Conservation (phyloP, 2,113 vertebrate species). For the Hypocryptadius cinnamomeus region DNA sequence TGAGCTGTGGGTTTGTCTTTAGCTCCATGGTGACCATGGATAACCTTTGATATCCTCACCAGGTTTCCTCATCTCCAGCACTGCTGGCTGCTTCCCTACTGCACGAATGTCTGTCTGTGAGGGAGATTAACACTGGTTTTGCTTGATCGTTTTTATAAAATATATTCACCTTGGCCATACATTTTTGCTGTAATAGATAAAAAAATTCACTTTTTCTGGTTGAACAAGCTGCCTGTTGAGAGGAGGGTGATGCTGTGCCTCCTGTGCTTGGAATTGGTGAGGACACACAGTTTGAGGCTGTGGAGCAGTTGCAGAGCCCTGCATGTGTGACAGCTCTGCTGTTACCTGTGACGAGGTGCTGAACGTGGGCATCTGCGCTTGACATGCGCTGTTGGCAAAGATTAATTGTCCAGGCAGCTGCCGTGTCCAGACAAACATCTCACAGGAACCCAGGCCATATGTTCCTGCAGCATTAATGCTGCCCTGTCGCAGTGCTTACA, state of each 20-base stretch:
- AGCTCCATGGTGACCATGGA: not conserved
- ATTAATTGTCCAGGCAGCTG: slow-evolving; percentile 14
- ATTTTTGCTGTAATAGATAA: not conserved
- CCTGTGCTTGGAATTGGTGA: not conserved
- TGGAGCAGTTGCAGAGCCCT: not conserved
- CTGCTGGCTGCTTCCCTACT: not conserved
- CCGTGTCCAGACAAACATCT: not conserved
- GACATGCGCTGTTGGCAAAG: not conserved
- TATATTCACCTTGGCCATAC: rapidly evolving
- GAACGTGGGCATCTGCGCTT: not conserved
- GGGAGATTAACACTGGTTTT: not conserved
- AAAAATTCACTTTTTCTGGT: not conserved
- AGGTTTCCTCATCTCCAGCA: not conserved
- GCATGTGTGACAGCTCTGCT: not conserved
- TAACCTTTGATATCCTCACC: not conserved
- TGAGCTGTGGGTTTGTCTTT: not conserved
- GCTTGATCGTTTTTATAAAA: not conserved
- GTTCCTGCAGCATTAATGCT: not conserved
- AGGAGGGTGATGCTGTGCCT: not conserved
- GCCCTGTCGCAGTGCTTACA: not conserved
- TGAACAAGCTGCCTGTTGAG: not conserved
- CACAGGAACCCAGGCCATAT: not conserved
- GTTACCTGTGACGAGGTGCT: not conserved
- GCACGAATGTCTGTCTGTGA: not conserved
- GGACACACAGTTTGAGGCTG: not conserved